phyloP scores from a whole-genome alignment of 2,113 vertebrate species.

The Gavia stellata region DNA sequence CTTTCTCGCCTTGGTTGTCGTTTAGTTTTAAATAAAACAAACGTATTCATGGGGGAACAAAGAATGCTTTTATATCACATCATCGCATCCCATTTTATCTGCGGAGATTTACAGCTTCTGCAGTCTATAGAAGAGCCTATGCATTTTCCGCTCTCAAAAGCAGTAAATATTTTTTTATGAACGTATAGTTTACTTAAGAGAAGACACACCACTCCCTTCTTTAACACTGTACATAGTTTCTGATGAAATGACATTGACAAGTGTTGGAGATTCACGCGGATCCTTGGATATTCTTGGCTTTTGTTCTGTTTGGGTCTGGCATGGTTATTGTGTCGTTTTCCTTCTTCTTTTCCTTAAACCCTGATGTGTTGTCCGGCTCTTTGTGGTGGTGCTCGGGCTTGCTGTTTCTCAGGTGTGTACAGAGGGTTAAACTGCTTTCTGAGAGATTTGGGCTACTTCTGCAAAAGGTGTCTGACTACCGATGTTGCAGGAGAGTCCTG shows the following conservation, averaged over 20 bases:
- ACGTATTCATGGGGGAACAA: conserved; percentile 55
- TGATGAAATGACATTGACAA: not conserved
- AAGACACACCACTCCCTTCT: not conserved
- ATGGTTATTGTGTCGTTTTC: not conserved
- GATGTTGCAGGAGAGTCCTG: not conserved
- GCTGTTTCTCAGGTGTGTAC: not conserved
- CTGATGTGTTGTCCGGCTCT: not conserved
- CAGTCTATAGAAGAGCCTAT: conserved; percentile 35
- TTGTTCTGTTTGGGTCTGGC: not conserved
- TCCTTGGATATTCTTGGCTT: not conserved
- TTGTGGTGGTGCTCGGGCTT: not conserved
- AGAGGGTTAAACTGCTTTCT: not conserved
- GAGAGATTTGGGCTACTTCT: not conserved
- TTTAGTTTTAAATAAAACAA: conserved; percentile 61
- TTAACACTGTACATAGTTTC: not conserved
- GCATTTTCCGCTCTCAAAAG: conserved; percentile 35
- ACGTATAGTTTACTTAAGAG: conserved; percentile 49
- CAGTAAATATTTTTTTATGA: conserved; percentile 17
- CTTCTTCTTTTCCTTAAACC: not conserved
- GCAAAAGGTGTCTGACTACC: not conserved
- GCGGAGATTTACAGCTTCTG: conserved; percentile 42
- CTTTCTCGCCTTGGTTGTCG: conserved; percentile 16
- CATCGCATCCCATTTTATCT: conserved; percentile 44
- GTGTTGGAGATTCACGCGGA: not conserved
- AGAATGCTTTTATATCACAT: conserved; percentile 58